These are phyloP conservation scores for Chalcis sispes DNA, from an alignment of 2,888 invertebrate species.

Conservation along the genomic window DNA sequence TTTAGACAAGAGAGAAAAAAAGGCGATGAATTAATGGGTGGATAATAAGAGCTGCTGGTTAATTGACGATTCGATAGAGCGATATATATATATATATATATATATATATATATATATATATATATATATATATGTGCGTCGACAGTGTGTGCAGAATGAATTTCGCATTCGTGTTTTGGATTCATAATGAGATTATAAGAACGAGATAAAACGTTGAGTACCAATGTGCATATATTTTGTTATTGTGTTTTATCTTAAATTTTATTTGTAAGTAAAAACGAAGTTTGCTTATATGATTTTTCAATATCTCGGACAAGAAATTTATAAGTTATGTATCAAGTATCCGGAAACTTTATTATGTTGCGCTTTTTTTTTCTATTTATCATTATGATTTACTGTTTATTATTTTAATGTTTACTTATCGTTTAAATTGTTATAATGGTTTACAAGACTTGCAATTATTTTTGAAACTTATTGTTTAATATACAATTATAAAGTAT, in stretches of 20 bases:
- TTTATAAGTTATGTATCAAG: too few species aligned
- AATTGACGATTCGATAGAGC: constrained; percentile 25
- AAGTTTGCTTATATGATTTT: too few species aligned
- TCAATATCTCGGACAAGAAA: too few species aligned
- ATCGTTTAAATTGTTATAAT: too few species aligned
- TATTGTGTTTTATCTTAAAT: background rate
- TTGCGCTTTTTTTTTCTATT: too few species aligned
- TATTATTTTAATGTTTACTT: too few species aligned
- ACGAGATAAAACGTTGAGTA: background rate
- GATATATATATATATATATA: background rate
- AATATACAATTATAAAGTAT: too few species aligned
- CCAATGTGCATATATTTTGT: constrained; percentile 5
- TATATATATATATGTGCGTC: background rate
- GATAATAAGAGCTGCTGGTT: constrained; percentile 24
- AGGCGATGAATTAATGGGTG: constrained; percentile 36
- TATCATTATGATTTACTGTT: too few species aligned
- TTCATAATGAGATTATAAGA: constrained; percentile 12
- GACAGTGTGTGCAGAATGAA: background rate
- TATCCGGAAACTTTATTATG: too few species aligned
- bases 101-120: background rate
- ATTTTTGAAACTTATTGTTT: too few species aligned
- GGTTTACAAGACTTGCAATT: too few species aligned
- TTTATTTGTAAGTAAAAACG: background rate
- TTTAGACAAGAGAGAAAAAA: background rate
- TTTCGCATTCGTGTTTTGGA: background rate